Base-by-base conservation (phyloP, 2,113 vertebrate species). In the Neodon shergylaensis region DNA sequence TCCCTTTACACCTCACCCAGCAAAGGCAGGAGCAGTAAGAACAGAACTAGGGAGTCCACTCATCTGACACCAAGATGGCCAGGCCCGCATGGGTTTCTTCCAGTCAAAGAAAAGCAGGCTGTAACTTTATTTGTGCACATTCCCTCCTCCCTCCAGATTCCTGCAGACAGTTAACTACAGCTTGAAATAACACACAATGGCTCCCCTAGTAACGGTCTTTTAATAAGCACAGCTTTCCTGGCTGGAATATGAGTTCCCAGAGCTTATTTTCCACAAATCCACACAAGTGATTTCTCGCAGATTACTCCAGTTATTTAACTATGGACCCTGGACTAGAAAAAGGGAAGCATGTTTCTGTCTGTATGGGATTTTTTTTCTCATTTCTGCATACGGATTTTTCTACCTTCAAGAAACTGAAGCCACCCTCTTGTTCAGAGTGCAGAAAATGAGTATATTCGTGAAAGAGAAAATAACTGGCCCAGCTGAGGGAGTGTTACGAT, bases 71-170 rank as follows among this genome's bases (percentile, higher is more conserved):
- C 54, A 66, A 87, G 26, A 49, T 13, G 2, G 26, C 68, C 85
- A 49, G 42, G 44, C 4, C 68, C 36, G 26, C 26, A 3, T 28
- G 5, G 7, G 3, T n/a, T 36, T 31, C 39, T 58, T 84, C 82
- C 19, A 21, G 0, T 58, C 26, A 47, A 44, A 52, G 65, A 72
- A 93, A 84, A 66, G 8, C 12, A 13, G 6, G 0, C 5, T 58
- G 54, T 79, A 33, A n/a, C 70, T 52, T 78, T 47, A 33, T 26
- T 19, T 36, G 7, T 26, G 26, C 2, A 10, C 47, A 22, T 52
- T 90, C 77, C 61, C 58, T 87, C 84, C 36, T 93, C 78, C 42
- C 91, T 95, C 88, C 70, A 82, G 79, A 76, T 19, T 77, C 79
- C 12, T 42, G 52, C 74, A 87, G 68, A 83, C 0, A 78, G 44